Base-by-base conservation (phyloP, 2,797 vertebrate genomes). In the Triplophysa bombifrons region DNA sequence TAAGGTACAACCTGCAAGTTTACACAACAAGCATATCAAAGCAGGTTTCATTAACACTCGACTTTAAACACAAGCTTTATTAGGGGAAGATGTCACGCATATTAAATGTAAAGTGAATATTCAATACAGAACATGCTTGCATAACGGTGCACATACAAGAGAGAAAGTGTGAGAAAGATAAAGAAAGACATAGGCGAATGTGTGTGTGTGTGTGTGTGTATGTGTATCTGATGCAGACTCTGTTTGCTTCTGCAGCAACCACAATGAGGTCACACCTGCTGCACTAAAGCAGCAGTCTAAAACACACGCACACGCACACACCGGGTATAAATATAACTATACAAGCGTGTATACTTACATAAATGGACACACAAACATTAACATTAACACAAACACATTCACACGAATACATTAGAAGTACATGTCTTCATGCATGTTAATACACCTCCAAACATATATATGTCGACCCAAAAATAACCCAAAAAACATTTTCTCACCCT, bases 201-300 rank as follows among this genome's bases (percentile, higher is more conserved):
- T 61, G 19, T 34, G 76, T 75, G 19, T 34, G 76, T 75, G 71
- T 58, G 81, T 34, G 85, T 85, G 91, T 90, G 13, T 22, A 74
- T 72, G 71, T 85, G 91, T 90, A 93, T 93, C 90, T 92, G 90
- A 92, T 92, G 86, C 86, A 91, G 92, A 88, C 90, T 87, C 69
- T 48, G 78, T 61, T 83, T 83, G 87, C 87, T 90, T 84, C 87
- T 92, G 88, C 84, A 86, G 89, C 82, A 90, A 91, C 92, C 89
- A 90, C 92, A 92, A 90, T 89, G 87, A 92, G 91, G 92, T 91
- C 90, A 91, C 91, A 93, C 91, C 92, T 93, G 93, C 85, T 90
- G 71, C 87, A 80, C 71, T 85, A 70, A 79, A 85, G 84, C 84
- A 84, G 85, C 81, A 85, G 84, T 72, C 81, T 61, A 76, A 88